Evolutionary conservation across 2,888 invertebrate species (phyloP).

Genomic region (Caenorhabditis angaria): DNA sequence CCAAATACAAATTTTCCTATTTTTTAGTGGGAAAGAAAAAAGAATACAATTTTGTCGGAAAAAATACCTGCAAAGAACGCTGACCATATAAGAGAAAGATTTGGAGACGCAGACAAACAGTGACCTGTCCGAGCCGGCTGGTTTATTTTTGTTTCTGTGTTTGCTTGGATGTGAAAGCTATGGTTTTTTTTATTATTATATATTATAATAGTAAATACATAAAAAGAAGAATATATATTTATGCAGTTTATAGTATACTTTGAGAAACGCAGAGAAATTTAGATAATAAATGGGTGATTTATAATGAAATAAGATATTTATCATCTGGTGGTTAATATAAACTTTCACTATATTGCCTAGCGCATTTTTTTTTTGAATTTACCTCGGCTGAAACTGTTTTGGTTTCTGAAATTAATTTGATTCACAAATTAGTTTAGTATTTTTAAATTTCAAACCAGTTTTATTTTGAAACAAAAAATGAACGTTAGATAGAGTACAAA

Average conservation of each 20-base stretch:
- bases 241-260: background rate
- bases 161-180: background rate
- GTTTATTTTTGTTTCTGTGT: background rate
- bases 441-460: background rate
- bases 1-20: background rate
- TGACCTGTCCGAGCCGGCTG: slow-evolving; percentile 2
- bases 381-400: background rate
- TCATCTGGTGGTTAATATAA: background rate
- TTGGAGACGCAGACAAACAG: background rate
- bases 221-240: no score
- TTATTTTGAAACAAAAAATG: background rate
- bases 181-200: background rate
- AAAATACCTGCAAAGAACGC: background rate
- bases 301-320: background rate
- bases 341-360: slow-evolving; percentile 4
- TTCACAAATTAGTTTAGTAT: background rate
- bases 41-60: background rate
- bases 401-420: background rate
- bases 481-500: background rate
- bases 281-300: slow-evolving; percentile 1
- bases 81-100: background rate
- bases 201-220: background rate
- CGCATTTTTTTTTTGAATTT: background rate
- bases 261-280: background rate
- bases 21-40: no score